Conservation (phyloP, 1,140 invertebrate species). For the Euglossa dilemma region DNA sequence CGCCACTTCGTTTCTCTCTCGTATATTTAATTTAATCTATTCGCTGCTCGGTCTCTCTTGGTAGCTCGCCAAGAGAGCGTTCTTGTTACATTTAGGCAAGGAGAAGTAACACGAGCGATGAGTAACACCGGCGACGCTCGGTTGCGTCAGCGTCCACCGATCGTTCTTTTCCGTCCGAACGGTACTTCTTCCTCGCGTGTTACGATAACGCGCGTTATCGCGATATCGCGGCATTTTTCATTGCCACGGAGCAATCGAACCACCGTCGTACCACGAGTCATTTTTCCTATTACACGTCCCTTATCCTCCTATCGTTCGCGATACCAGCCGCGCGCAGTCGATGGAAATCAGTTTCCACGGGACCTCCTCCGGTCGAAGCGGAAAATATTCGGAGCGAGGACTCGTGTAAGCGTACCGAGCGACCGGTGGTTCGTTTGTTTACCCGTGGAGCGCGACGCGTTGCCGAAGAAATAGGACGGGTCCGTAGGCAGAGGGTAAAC, state of each 20-base stretch:
- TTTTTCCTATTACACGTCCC: neutral
- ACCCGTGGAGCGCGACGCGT: slow-evolving; percentile 1
- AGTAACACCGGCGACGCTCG: neutral
- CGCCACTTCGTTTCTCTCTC: neutral
- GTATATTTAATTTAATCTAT: neutral
- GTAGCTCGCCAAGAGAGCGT: neutral
- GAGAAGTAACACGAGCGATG: neutral
- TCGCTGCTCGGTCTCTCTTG: too few relatives aligned
- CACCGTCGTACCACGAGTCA: neutral
- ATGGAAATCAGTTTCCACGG: neutral
- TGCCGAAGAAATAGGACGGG: slow-evolving; percentile 16
- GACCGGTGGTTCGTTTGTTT: slow-evolving; percentile 26
- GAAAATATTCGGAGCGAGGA: neutral
- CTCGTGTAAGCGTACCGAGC: neutral
- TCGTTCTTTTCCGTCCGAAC: neutral
- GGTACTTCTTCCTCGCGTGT: neutral
- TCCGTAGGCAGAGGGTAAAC: neutral
- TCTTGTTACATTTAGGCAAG: too few relatives aligned
- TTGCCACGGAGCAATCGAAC: slow-evolving; percentile 2
- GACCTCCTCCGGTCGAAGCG: neutral
- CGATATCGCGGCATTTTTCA: neutral
- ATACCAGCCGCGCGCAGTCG: neutral
- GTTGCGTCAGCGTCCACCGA: slow-evolving; percentile 13
- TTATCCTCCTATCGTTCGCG: slow-evolving; percentile 11
- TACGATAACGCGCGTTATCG: slow-evolving; percentile 31